phyloP scores from a whole-genome alignment of 2,888 invertebrate genomes.

The Geophilus truncorum region DNA sequence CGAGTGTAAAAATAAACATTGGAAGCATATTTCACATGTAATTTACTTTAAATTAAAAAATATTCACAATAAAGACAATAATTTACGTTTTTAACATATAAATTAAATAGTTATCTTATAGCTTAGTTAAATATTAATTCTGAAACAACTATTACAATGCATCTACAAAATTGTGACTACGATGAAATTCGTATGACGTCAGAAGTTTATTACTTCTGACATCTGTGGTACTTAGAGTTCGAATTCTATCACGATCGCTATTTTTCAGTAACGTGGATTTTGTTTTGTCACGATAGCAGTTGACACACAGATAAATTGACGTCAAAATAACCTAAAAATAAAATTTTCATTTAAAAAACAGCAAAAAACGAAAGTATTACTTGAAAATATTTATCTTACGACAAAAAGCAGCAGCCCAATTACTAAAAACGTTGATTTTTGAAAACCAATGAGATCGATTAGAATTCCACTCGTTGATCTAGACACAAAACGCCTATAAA shows the following conservation, averaged over 20 bases:
- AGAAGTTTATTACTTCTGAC: background rate
- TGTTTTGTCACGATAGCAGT: background rate
- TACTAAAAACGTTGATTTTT: slow-evolving; percentile 38
- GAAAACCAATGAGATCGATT: slow-evolving; percentile 41
- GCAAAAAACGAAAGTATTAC: background rate
- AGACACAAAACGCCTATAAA: slow-evolving; percentile 41
- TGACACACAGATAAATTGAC: background rate
- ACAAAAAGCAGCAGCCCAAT: background rate
- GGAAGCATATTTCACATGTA: no score
- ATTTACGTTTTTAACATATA: no score
- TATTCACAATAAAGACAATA: no score
- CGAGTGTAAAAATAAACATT: no score
- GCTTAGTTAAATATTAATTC: no score
- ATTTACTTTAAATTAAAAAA: no score
- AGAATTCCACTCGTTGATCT: slow-evolving; percentile 41
- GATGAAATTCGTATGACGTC: background rate
- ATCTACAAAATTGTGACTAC: background rate
- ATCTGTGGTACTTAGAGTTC: background rate
- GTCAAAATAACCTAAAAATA: background rate
- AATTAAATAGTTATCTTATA: no score
- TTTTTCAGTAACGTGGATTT: background rate
- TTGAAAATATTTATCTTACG: background rate
- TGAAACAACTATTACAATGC: background rate
- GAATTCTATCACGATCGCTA: background rate
- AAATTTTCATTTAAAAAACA: background rate